Evolutionary conservation across 2,113 vertebrate species (phyloP), one percentile per base, ranked within the genome.

Genomic region (Lampris megalopsis): DNA sequence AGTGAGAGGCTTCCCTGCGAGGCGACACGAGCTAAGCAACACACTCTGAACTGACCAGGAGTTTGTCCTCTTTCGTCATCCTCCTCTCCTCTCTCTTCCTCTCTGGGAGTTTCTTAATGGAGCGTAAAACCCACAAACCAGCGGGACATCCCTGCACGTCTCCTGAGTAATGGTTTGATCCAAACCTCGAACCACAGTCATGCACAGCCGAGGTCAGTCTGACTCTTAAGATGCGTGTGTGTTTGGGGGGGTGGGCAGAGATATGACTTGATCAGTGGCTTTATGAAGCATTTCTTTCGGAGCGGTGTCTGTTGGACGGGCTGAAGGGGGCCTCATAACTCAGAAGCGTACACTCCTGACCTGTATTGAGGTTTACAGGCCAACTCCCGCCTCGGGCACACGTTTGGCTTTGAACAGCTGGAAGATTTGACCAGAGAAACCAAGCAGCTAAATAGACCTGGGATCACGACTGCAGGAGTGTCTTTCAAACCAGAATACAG

Each of bases 121-220:
- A 48, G 47, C 87, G 80, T 85, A 73, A 75, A 88, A 84, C 9
- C 24, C 77, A 68, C 66, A 72, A 50, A 71, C 71, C 83, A 77
- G 80, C 60, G 43, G 67, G 73, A 77, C 76, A 50, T 7, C 43
- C 24, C 3, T 5, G n/a, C 3, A 4, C 3, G 11, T 57, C 10
- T 67, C 75, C 71, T 73, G 61, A 79, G 53, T 80, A 74, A 75
- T 73, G 73, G 54, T 50, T 71, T 66, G 61, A 64, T 61, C 66
- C 65, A 70, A 9, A 66, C 47, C n/a, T 80, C 54, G 74, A 58
- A 80, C 73, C 57, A 59, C 24, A 67, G 77, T 80, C 79, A 49
- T 52, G 24, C 71, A 48, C 42, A 60, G 68, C 62, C 1, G 57
- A 70, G 68, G 83, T 9, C 75, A 68, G 64, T 40, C 42, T 73